phyloP scores from a whole-genome alignment of 1,140 invertebrate genomes.

The Pseudomyrmex cubaensis region DNA sequence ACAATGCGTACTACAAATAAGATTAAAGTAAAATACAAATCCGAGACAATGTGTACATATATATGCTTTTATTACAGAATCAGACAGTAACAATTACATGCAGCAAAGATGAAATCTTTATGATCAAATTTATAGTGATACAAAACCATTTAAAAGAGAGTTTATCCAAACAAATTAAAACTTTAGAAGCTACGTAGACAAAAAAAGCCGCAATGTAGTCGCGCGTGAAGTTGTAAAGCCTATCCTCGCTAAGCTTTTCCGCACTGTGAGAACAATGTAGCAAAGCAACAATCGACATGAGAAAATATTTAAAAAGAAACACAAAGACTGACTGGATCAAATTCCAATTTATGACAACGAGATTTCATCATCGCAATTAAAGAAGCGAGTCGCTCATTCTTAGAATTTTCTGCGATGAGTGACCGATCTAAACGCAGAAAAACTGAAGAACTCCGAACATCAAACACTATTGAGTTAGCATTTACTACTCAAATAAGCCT shows the following conservation, averaged over 20 bases:
- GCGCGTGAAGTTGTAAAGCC: not conserved
- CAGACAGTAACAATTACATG: not conserved
- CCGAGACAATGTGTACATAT: too few species aligned
- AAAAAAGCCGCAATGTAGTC: not conserved
- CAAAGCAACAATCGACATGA: not conserved
- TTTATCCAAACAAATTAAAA: not conserved
- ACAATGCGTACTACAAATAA: not conserved
- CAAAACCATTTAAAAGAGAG: not conserved
- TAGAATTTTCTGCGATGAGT: conserved; percentile 1
- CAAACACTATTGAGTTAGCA: not conserved
- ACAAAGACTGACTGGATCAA: not conserved
- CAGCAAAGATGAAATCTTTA: not conserved
- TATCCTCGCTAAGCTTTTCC: not conserved
- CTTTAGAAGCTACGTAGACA: not conserved
- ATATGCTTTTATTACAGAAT: not conserved
- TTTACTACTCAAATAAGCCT: too few species aligned
- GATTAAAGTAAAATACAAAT: too few species aligned
- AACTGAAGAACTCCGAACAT: not conserved
- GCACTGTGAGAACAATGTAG: not conserved
- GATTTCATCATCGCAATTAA: not conserved
- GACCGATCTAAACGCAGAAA: not conserved
- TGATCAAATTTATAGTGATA: not conserved
- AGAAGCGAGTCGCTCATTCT: not conserved
- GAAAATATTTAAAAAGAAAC: not conserved
- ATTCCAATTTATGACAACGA: not conserved